Percentiles rank a stretch among this genome's conserved stretches.
Evolutionary conservation across 2,888 invertebrate species (phyloP).

Genomic region (Cataglyphis cursor): DNA sequence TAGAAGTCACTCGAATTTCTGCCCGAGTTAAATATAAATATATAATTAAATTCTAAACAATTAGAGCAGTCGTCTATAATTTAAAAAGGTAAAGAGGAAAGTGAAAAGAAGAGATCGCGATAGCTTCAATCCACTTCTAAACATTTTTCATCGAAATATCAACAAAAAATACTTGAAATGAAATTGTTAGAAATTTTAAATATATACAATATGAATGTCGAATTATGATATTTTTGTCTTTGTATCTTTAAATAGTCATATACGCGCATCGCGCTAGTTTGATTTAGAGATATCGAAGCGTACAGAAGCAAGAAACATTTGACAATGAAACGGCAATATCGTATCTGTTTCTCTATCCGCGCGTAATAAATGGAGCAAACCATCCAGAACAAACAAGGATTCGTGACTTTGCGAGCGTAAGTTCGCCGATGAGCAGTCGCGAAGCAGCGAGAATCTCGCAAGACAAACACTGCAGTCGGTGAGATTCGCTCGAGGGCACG

Average conservation of each 20-base stretch:
- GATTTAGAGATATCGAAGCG: not conserved
- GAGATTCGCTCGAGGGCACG: conserved; percentile 8
- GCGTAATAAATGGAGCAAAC: conserved; percentile 21
- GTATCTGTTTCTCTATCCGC: not conserved
- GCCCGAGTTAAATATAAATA: not conserved
- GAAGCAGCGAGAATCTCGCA: conserved; percentile 24
- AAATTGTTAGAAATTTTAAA: not conserved
- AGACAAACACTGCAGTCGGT: conserved; percentile 32
- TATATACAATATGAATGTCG: not conserved
- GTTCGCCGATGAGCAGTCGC: conserved; percentile 40
- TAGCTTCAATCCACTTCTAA: not conserved
- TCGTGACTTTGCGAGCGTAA: conserved; percentile 36
- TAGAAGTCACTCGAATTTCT: not conserved
- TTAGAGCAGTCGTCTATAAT: not conserved
- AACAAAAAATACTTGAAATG: not conserved
- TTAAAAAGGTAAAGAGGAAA: not conserved
- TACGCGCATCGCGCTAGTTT: not conserved
- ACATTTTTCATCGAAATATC: not conserved
- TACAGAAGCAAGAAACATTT: not conserved
- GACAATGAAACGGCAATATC: conserved; percentile 25
- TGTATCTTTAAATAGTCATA: not conserved
- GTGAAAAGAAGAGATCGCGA: not conserved
- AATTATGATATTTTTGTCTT: not conserved
- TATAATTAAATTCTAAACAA: conserved; percentile 20
- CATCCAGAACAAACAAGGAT: conserved; percentile 34